These are phyloP conservation scores for Echinarachnius parma DNA, from an alignment of 53 echinoderm and acorn worm species.

Conservation along the genomic window DNA sequence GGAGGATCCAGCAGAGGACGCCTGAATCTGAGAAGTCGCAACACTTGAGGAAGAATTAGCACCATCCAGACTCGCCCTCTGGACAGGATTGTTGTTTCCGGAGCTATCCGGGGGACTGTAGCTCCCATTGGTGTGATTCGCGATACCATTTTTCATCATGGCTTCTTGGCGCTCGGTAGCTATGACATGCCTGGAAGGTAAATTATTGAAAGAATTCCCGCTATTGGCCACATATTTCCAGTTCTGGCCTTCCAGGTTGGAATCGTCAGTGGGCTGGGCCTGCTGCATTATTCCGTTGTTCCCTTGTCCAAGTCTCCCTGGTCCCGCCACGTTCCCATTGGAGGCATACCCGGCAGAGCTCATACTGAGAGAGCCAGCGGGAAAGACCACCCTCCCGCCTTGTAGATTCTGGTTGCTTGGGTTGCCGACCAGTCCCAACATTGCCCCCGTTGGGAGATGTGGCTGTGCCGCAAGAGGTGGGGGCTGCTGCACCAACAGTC, in stretches of 20 bases:
- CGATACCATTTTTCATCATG: background rate
- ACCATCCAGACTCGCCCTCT: no score
- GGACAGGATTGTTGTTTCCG: no score
- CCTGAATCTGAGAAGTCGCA: no score
- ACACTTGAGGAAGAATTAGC: no score
- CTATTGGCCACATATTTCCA: slow-evolving; percentile 1
- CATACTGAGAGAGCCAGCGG: background rate
- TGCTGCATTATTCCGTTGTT: background rate
- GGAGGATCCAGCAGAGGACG: slow-evolving; percentile 12
- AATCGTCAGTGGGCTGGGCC: slow-evolving; percentile 7
- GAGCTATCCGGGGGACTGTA: no score
- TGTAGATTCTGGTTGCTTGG: slow-evolving; percentile 27
- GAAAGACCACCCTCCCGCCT: slow-evolving; percentile 15
- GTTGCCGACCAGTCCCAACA: slow-evolving; percentile 3
- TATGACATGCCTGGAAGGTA: background rate
- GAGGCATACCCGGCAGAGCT: slow-evolving; percentile 8
- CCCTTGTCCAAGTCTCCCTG: background rate
- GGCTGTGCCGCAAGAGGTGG: slow-evolving; percentile 1
- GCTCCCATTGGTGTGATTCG: no score
- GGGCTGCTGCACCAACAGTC: slow-evolving; percentile 5
- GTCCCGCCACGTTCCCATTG: no score
- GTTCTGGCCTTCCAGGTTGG: background rate
- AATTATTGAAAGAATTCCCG: background rate
- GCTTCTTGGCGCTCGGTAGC: background rate
- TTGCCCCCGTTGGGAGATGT: no score